Base-by-base conservation (phyloP, 2,888 invertebrate species). In the Lepidochitona cinerea region DNA sequence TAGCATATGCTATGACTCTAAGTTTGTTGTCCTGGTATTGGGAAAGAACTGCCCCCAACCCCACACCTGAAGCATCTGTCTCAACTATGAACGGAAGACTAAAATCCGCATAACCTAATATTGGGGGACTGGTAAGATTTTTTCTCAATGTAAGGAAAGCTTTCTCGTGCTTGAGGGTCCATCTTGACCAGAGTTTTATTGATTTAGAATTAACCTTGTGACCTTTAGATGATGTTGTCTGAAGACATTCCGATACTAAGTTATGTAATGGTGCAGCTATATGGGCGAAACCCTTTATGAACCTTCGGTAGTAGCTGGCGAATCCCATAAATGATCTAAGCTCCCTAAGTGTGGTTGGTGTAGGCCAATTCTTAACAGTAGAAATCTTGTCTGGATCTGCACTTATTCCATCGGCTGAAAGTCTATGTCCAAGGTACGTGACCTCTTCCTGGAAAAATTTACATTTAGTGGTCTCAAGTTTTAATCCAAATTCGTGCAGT, bases 1-100 rank as follows among this genome's bases (percentile, higher is more conserved):
- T 53, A 26, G 70, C 53, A 52, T 70, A 70, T 4, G 70, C 70
- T 6, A 67, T 67, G 18, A 67, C 67, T 14, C 35, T n/a, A 29
- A 23, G n/a, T 36, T 37, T 33, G 32, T 18, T 53, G 18, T 54
- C 26, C 33, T 70, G 53, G 23, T 9, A 18, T n/a, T 70, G 70
- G 54, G 26, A 1, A 26, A 70, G 37, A 32, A 70, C 54, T 18
- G 70, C 70, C 52, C 70, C 18, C 14, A 70, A 32, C 18, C 70
- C 29, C 33, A 9, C 18, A n/a, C 36, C 35, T n/a, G n/a, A n/a
- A 12, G 67, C 37, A 67, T 67, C 67, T 29, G 37, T 37, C n/a
- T 67, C 35, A n/a, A 67, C 18, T 18, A 67, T 36, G 32, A 67
- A 67, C 37, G n/a, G 67, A 18, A 23, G 23, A 18, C 18, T 23